Conservation (phyloP, 2,113 vertebrate genomes). For the Seriola aureovittata region DNA sequence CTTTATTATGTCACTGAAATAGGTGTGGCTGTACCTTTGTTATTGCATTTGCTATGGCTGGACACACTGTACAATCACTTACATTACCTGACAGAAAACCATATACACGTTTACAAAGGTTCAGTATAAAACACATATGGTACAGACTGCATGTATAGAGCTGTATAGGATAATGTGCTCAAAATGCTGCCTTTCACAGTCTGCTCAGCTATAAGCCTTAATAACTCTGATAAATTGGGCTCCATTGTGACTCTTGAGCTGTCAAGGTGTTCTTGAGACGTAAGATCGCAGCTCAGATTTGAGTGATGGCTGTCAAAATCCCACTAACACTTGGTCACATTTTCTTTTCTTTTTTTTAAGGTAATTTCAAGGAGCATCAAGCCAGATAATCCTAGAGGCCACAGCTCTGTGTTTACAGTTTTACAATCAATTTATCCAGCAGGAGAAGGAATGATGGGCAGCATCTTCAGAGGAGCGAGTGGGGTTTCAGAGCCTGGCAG, state of each 20-base stretch:
- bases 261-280: neutral
- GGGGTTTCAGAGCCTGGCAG: conserved; percentile 8
- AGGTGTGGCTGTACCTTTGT: neutral
- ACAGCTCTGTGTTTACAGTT: conserved; percentile 33
- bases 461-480: neutral
- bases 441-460: conserved; percentile 8
- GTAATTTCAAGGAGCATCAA: conserved; percentile 22
- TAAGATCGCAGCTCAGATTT: neutral
- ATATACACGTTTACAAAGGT: neutral
- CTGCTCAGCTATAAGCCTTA: neutral
- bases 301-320: conserved; percentile 18
- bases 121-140: neutral
- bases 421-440: conserved; percentile 33
- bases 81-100: neutral
- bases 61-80: neutral
- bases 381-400: neutral
- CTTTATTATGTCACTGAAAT: neutral
- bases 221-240: neutral
- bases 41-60: neutral
- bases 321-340: neutral
- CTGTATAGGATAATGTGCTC: neutral
- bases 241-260: neutral
- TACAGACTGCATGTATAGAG: neutral
- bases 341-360: neutral
- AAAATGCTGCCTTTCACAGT: neutral